phyloP scores from a whole-genome alignment of 2,888 invertebrate genomes.

The Galeruca laticollis region DNA sequence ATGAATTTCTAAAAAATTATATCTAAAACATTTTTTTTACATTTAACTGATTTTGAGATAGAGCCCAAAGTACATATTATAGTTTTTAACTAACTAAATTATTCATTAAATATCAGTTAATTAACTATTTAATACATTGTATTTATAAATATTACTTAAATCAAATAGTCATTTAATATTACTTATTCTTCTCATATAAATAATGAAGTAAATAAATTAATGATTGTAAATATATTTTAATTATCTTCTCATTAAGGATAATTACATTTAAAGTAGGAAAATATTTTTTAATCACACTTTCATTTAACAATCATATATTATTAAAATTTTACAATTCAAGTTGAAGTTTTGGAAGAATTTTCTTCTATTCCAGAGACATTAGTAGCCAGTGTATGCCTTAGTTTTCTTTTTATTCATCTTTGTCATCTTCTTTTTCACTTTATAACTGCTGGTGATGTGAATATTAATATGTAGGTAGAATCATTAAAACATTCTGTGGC shows the following conservation, averaged over 20 bases:
- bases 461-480: too few species aligned
- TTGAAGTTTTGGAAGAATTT: background rate
- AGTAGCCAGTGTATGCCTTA: background rate
- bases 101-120: background rate
- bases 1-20: too few species aligned
- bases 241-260: background rate
- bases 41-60: too few species aligned
- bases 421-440: background rate
- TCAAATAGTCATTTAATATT: background rate
- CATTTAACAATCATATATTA: background rate
- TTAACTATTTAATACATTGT: background rate
- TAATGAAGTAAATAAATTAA: background rate
- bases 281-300: background rate
- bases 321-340: background rate
- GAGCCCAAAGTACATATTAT: too few species aligned
- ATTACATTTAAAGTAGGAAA: background rate
- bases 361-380: background rate
- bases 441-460: too few species aligned
- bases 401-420: background rate
- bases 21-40: too few species aligned
- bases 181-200: background rate
- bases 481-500: too few species aligned
- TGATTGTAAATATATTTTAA: background rate
- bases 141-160: background rate
- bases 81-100: too few species aligned